phyloP scores from a whole-genome alignment of 2,888 invertebrate genomes.

The Caenorhabditis afra region DNA sequence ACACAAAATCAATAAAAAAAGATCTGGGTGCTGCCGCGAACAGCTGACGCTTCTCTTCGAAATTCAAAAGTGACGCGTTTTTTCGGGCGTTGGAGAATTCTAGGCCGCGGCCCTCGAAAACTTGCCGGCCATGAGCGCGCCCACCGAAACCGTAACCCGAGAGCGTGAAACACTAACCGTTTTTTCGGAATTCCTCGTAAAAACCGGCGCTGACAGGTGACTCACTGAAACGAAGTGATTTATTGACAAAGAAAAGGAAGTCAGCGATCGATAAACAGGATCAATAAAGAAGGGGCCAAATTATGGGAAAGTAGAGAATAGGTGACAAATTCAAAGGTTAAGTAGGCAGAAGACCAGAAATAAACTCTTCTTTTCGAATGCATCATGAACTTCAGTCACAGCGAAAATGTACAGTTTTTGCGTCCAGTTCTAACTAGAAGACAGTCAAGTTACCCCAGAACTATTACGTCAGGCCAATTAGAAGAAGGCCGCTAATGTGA shows the following conservation, averaged over 20 bases:
- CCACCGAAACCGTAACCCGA: no score
- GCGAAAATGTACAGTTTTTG: no score
- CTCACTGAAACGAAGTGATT: constrained; percentile 24
- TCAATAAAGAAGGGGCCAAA: not conserved
- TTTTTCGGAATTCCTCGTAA: not conserved
- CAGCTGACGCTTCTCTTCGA: no score
- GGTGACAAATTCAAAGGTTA: no score
- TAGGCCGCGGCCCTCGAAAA: not conserved
- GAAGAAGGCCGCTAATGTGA: constrained; percentile 3
- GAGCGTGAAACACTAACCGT: not conserved
- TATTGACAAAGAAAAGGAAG: not conserved
- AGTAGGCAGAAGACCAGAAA: no score
- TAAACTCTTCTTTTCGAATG: no score
- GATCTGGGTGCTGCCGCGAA: no score
- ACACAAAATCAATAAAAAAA: no score
- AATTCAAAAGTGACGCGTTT: not conserved
- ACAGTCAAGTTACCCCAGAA: not conserved
- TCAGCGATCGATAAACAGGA: not conserved
- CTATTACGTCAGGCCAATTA: constrained; percentile 7
- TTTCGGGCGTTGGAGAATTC: not conserved
- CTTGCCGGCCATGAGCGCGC: not conserved
- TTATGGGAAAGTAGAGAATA: no score
- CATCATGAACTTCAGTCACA: no score
- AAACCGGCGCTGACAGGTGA: constrained; percentile 8
- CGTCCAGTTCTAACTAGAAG: no score